A percentile compares a stretch with the other conserved stretches of the same genome.
Conservation (phyloP, 2,113 vertebrate genomes). For the Apus apus region DNA sequence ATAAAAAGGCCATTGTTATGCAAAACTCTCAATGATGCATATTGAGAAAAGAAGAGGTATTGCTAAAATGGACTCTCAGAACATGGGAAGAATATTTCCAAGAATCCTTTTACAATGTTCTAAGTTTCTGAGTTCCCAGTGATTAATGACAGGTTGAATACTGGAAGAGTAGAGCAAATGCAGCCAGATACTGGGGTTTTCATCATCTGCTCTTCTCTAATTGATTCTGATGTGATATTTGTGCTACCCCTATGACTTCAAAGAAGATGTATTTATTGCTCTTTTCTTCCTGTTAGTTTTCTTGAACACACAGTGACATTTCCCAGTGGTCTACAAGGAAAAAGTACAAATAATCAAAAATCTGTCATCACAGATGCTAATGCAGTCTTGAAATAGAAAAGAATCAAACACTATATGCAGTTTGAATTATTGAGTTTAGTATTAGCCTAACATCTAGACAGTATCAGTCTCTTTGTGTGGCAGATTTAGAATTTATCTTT, state of each 20-base stretch:
- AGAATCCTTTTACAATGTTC: not conserved
- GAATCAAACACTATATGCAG: not conserved
- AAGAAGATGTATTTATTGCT: not conserved
- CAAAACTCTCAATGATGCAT: not conserved
- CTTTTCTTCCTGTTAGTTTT: not conserved
- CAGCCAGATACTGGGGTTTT: slow-evolving; percentile 32
- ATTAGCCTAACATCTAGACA: not conserved
- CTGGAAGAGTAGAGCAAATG: not conserved
- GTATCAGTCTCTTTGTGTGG: not conserved
- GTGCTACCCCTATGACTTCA: not conserved
- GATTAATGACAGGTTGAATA: not conserved
- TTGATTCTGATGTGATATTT: slow-evolving; percentile 46
- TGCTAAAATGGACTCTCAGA: not conserved
- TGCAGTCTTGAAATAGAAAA: not conserved
- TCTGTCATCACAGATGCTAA: not conserved
- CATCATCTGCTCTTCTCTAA: slow-evolving; percentile 26
- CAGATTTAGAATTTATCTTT: not conserved
- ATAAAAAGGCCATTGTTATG: not conserved
- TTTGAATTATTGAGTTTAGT: not conserved
- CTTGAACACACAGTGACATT: slow-evolving; percentile 20
- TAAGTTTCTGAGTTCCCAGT: not conserved
- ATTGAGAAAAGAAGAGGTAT: not conserved
- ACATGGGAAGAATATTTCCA: not conserved
- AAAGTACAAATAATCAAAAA: slow-evolving; percentile 20
- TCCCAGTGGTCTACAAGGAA: not conserved